Evolutionary conservation across 2,797 vertebrate species (phyloP).

Genomic region (Toxotes lorentzi): DNA sequence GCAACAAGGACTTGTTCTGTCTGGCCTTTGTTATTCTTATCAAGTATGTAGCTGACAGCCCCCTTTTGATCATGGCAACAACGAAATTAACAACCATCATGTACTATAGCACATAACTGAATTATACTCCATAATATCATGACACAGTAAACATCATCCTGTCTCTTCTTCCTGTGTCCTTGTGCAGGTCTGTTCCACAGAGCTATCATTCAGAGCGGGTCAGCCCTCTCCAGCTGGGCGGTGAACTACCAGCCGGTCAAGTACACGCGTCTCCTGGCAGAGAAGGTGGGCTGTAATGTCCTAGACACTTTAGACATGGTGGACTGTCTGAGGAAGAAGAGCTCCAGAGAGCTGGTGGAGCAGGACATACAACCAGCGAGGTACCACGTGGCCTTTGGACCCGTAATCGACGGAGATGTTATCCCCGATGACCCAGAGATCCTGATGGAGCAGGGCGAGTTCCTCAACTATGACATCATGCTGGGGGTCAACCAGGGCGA

Average conservation of each 20-base stretch:
- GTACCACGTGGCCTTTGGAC: conserved; percentile 98
- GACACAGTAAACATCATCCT: conserved; percentile 55
- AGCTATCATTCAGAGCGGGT: conserved; percentile 98
- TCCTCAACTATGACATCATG: conserved; percentile 99
- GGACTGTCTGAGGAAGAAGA: conserved; percentile 97
- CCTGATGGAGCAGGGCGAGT: conserved; percentile 99
- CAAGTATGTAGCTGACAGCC: conserved; percentile 67
- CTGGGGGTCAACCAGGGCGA: conserved; percentile 98
- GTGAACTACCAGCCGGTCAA: conserved; percentile 99
- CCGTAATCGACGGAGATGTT: conserved; percentile 97
- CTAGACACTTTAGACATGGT: conserved; percentile 98
- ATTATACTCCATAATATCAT: conserved; percentile 52
- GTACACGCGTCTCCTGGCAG: conserved; percentile 95
- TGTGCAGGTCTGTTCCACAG: conserved; percentile 95
- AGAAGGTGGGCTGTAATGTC: conserved; percentile 98
- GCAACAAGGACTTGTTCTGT: conserved; percentile 75
- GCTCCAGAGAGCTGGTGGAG: conserved; percentile 95
- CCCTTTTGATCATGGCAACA: conserved; percentile 69
- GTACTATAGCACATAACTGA: conserved; percentile 58
- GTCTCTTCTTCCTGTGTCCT: conserved; percentile 67
- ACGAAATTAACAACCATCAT: conserved; percentile 71
- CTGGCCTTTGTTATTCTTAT: conserved; percentile 82
- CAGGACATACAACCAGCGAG: conserved; percentile 98
- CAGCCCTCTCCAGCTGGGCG: conserved; percentile 98
- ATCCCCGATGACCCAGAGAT: conserved; percentile 99